Evolutionary conservation across 2,797 vertebrate species (phyloP), one percentile per base, ranked within the genome.

Genomic region (Phrynocephalus guinanensis): DNA sequence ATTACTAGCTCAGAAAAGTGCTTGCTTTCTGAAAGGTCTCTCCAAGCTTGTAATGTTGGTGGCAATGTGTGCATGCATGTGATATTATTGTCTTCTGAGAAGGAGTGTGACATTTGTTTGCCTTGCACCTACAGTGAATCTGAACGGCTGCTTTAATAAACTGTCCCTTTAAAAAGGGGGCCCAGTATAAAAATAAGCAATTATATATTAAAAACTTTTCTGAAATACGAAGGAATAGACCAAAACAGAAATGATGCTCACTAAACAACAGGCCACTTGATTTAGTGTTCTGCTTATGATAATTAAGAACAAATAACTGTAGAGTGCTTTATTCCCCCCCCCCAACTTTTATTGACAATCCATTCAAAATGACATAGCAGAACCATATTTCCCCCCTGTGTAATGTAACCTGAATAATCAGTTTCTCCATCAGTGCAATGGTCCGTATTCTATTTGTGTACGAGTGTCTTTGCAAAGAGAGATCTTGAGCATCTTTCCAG

Each of bases 21-120:
- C n/a, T 6, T 87, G 10, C 63, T 60, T 84, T 50, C 38, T 16
- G 50, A 73, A 38, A 50, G 22, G 50, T 79, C 67, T 60, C 13
- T 67, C 82, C 30, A 73, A 68, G 67, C n/a, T 79, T 33, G 38
- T 66, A 73, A 84, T 80, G 38, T 67, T 56, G 44, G 22, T 24
- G 10, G n/a, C 16, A 33, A 20, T 8, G 11, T 30, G 18, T 22
- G 28, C 28, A 3, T n/a, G 16, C 38, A 38, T 10, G 5, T 52
- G 63, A 38, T 38, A 48, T 18, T 33, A 28, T 50, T 48, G 10
- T 38, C 26, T 60, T 26, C 66, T 50, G 22, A 16, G 28, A 79
- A 88, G 72, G 56, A 83, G 16, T 60, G 52, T 78, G n/a, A 52
- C 33, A 24, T 88, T 82, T 28, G 79, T 30, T 8, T 50, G 38